Evolutionary conservation across 2,888 invertebrate species (phyloP), one percentile per base, ranked within the genome.

Genomic region (Loripinus fragilis): DNA sequence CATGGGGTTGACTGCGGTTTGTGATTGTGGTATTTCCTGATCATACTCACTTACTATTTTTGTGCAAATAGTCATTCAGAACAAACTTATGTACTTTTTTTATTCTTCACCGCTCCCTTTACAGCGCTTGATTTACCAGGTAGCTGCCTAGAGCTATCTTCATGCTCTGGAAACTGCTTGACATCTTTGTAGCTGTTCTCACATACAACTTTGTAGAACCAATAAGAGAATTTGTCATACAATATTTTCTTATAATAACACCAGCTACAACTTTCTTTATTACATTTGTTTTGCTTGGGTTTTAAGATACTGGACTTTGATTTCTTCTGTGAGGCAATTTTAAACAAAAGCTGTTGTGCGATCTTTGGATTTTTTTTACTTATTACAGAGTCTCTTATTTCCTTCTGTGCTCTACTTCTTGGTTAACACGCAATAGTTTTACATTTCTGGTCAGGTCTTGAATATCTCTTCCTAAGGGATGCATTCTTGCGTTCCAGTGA

Each of bases 321-420:
- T 45, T 35, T 38, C 45, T 52, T 67, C 55, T 28, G 25, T 38
- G 38, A 38, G 20, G 30, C 65, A 25, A 55, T 41, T 42, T 0
- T 17, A 67, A n/a, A 67, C 42, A 67, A 42, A 17, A 67, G 38
- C 42, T 41, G 45, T 71, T 60, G 38, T 67, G 7, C 35, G 2
- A 23, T 1, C 67, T 67, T 30, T 15, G 0, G 2, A n/a, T 0
- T 23, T 10, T 5, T 41, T 20, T 3, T 1, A 42, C 28, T n/a
- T n/a, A 67, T 12, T 15, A 7, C 42, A 17, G 28, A 38, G 0
- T 67, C 3, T 38, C 7, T 38, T 20, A 67, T 23, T 67, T 41
- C 8, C 20, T 10, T 17, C 7, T 67, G 5, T 66, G 38, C 23
- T n/a, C 30, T 66, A 23, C 0, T 25, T 35, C 8, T 67, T 23